Conservation (phyloP, 2,113 vertebrate species). For the Nipponia nippon region DNA sequence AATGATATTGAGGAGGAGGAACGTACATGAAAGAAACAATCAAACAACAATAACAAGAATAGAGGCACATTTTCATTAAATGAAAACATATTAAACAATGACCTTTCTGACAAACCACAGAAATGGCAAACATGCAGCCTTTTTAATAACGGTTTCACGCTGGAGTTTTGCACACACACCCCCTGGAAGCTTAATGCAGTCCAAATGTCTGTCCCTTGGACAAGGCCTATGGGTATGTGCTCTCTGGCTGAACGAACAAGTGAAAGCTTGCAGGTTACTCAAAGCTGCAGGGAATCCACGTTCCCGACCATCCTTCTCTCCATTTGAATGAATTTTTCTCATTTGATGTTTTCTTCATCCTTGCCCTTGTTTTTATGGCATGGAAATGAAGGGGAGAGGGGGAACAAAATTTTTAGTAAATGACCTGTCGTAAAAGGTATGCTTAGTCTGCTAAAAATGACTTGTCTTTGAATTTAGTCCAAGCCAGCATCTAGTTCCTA, state of each 20-base stretch:
- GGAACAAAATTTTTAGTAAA: neutral
- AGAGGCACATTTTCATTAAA: constrained; percentile 16
- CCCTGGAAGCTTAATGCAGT: constrained; percentile 13
- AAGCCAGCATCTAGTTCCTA: neutral
- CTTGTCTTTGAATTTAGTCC: neutral
- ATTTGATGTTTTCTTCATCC: neutral
- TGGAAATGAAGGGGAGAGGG: neutral
- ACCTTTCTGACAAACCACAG: constrained; percentile 53
- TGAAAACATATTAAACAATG: constrained; percentile 36
- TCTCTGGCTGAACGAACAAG: neutral
- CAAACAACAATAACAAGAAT: neutral
- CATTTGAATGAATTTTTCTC: neutral
- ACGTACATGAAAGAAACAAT: neutral
- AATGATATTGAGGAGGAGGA: neutral
- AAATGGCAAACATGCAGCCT: neutral
- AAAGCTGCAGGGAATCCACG: neutral
- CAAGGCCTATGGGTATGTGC: neutral
- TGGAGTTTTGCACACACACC: neutral
- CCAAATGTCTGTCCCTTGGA: neutral
- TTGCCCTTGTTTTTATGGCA: neutral
- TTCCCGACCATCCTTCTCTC: neutral
- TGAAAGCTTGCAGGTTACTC: neutral
- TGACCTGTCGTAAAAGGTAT: neutral
- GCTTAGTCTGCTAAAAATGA: neutral
- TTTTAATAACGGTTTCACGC: neutral